These are phyloP conservation scores for Drosophila neonasuta DNA, from an alignment of 2,888 invertebrate species.

Conservation along the genomic window DNA sequence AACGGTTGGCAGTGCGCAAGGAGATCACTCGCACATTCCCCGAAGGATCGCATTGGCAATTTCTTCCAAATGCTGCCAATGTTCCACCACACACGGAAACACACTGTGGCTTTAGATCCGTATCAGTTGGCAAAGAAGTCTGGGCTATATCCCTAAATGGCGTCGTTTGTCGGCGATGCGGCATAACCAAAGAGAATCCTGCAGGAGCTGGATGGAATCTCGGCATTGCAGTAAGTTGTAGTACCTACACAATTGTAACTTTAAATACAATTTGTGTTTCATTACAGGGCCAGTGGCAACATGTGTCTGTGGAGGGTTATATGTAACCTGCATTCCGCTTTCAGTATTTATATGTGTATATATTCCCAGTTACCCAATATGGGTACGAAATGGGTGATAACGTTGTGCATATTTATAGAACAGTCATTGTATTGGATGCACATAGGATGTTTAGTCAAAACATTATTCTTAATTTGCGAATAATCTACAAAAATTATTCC, in stretches of 20 bases:
- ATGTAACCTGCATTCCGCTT: slow-evolving; percentile 56
- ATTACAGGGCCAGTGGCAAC: slow-evolving; percentile 84
- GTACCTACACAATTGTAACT: neutral
- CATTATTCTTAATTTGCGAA: slow-evolving; percentile 1
- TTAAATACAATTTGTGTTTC: slow-evolving; percentile 14
- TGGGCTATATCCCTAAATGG: slow-evolving; percentile 90
- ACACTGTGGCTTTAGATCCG: slow-evolving; percentile 85
- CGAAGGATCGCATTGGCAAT: slow-evolving; percentile 93
- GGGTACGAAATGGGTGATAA: slow-evolving; percentile 4
- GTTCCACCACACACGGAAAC: slow-evolving; percentile 84
- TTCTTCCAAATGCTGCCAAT: slow-evolving; percentile 84
- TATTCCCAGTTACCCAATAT: slow-evolving; percentile 23
- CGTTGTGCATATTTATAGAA: slow-evolving; percentile 8
- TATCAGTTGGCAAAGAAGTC: slow-evolving; percentile 88
- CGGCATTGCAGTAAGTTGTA: slow-evolving; percentile 83
- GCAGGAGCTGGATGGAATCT: slow-evolving; percentile 91
- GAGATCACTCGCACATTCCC: slow-evolving; percentile 89
- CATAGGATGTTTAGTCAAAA: slow-evolving; percentile 1
- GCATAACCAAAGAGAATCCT: slow-evolving; percentile 88
- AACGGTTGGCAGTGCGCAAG: slow-evolving; percentile 89
- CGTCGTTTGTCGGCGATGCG: slow-evolving; percentile 87
- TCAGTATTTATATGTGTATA: slow-evolving; percentile 43
- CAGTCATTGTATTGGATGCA: neutral
- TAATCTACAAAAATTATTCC: neutral
- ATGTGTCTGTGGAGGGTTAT: slow-evolving; percentile 81